Evolutionary conservation across 2,113 vertebrate species (phyloP).

Genomic region (Mormyrus iriodes): DNA sequence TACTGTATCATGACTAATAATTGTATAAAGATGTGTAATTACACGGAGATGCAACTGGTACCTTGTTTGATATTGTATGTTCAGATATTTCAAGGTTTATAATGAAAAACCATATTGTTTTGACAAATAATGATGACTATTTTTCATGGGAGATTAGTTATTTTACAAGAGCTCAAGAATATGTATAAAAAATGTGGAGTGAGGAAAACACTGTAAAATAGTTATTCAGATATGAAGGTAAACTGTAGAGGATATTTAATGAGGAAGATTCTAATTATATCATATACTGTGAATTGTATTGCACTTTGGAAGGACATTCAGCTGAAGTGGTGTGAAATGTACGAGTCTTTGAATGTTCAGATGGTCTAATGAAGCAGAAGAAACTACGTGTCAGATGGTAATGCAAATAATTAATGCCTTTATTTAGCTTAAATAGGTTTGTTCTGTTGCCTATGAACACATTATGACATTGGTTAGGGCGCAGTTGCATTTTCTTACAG

Average conservation of each 20-base stretch:
- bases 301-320: neutral
- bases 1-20: constrained; percentile 2
- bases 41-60: neutral
- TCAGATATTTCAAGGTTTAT: constrained; percentile 4
- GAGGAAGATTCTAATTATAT: neutral
- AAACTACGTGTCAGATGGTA: neutral
- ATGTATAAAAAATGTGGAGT: neutral
- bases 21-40: neutral
- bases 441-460: neutral
- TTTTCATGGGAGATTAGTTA: neutral
- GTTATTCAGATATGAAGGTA: neutral
- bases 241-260: neutral
- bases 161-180: neutral
- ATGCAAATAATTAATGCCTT: neutral
- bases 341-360: neutral
- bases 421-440: neutral
- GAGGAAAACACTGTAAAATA: neutral
- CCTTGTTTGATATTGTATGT: constrained; percentile 11
- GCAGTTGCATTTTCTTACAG: neutral
- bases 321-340: neutral
- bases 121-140: neutral
- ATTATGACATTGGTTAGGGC: neutral
- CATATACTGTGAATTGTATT: constrained; percentile 11
- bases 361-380: neutral
- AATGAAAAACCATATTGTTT: constrained; percentile 2